Conservation (phyloP, 2,113 vertebrate genomes). For the rabbit (Oryctolagus cuniculus) region DNA sequence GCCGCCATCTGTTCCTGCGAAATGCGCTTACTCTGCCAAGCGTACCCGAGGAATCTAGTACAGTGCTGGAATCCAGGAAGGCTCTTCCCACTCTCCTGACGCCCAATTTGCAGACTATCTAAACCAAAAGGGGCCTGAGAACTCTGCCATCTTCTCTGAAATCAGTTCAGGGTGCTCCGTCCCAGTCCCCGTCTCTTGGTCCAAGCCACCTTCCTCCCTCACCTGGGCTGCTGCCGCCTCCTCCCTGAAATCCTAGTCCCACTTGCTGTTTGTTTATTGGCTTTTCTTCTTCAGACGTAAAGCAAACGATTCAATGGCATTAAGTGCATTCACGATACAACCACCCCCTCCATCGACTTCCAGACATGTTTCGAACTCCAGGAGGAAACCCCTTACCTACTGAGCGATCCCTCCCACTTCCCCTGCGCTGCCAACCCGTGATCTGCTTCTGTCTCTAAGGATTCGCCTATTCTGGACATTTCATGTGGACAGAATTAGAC, state of each 20-base stretch:
- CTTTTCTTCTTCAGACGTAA: background rate
- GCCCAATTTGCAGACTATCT: too few relatives aligned
- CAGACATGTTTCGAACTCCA: background rate
- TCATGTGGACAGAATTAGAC: background rate
- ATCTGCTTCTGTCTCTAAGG: background rate
- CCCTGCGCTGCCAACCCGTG: background rate
- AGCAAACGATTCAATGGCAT: background rate
- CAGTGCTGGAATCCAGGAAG: background rate
- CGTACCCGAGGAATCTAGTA: too few relatives aligned
- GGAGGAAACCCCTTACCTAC: background rate
- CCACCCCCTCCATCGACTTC: background rate
- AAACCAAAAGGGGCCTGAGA: background rate
- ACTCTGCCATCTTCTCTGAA: background rate
- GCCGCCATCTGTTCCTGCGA: background rate
- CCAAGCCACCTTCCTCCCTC: background rate
- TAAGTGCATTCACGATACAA: background rate
- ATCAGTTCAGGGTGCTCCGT: too few relatives aligned
- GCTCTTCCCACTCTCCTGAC: background rate
- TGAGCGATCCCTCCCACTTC: too few relatives aligned
- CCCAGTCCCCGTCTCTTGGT: background rate
- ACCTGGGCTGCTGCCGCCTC: background rate
- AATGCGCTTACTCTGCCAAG: background rate
- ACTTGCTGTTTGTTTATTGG: background rate
- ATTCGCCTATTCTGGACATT: background rate
- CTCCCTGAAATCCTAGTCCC: background rate